Percentiles rank a stretch among this genome's conserved stretches.
phyloP scores from a whole-genome alignment of 2,113 vertebrate species.

The Sprattus sprattus region DNA sequence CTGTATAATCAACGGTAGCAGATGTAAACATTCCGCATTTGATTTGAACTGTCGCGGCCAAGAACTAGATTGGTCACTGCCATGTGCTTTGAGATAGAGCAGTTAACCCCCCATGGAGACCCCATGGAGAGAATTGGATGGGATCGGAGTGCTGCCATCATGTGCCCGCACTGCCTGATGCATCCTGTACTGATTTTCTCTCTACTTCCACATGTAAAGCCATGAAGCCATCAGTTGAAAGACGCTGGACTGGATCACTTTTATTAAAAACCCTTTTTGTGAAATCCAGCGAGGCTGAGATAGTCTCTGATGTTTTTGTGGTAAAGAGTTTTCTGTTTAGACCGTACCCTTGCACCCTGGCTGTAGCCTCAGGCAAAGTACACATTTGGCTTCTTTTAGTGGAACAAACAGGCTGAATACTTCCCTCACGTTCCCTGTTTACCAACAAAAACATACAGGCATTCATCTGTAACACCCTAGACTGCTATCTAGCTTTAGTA shows the following conservation, averaged over 20 bases:
- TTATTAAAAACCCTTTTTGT: neutral
- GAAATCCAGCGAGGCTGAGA: neutral
- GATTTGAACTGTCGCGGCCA: no score
- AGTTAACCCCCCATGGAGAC: no score
- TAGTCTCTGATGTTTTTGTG: no score
- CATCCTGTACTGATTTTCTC: neutral
- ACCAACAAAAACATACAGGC: neutral
- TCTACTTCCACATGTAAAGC: neutral
- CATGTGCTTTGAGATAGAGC: no score
- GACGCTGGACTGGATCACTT: neutral
- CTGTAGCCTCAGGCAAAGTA: neutral
- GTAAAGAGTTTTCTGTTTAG: neutral
- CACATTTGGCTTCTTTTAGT: neutral
- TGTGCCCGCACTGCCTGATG: no score
- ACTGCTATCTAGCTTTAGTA: neutral
- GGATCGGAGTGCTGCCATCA: no score
- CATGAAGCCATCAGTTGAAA: neutral
- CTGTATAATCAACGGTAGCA: no score
- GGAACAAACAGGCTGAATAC: neutral
- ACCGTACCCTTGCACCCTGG: neutral
- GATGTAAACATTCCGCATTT: no score
- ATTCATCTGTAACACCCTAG: neutral
- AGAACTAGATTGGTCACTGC: no score
- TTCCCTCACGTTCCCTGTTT: no score
- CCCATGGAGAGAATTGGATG: no score